Base-by-base conservation (phyloP, 1,140 invertebrate species). In the Adoxophyes honmai region DNA sequence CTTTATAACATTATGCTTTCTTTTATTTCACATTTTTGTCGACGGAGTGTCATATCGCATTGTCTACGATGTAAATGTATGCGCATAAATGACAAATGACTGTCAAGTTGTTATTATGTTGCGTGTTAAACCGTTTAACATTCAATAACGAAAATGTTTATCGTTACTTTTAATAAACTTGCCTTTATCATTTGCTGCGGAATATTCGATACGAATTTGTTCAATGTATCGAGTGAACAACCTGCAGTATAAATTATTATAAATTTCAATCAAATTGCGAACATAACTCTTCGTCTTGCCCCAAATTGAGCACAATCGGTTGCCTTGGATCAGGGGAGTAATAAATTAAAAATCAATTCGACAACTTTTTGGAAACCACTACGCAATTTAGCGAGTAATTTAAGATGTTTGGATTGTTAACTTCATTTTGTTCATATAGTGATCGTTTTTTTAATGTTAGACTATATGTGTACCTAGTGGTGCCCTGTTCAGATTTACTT, bases 1-100 rank as follows among this genome's bases (percentile, higher is more conserved):
- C 70, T 74, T 78, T 66, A 75, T 70, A 59, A 28, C 38, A 57
- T 58, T 48, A 67, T 59, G 64, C 68, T 78, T 80, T 75, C 75
- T 74, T 83, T 79, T 75, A 73, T 78, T 77, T 75, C 75, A 73
- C 62, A 59, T 64, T 59, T 70, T 36, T 75, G 78, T 81, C 76
- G 68, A 72, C 67, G 73, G 62, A 58, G 66, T 64, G 57, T 59
- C 44, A 57, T 57, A 6, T 28, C 6, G 51, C 56, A 52, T 55
- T 62, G 64, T 44, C 48, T 65, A 62, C 60, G 64, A 69, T 64
- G 21, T 28, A 28, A 28, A 28, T 28, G 21, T 35, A 21, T 52
- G n/a, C 28, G 13, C 16, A 35, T 35, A 14, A 11, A 38, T 38
- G 14, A n/a, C 36, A 28, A 28, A 28, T 38, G n/a, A 38, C n/a